These are phyloP conservation scores for Seriola rivoliana DNA, from an alignment of 2,113 vertebrate species.

Conservation along the genomic window DNA sequence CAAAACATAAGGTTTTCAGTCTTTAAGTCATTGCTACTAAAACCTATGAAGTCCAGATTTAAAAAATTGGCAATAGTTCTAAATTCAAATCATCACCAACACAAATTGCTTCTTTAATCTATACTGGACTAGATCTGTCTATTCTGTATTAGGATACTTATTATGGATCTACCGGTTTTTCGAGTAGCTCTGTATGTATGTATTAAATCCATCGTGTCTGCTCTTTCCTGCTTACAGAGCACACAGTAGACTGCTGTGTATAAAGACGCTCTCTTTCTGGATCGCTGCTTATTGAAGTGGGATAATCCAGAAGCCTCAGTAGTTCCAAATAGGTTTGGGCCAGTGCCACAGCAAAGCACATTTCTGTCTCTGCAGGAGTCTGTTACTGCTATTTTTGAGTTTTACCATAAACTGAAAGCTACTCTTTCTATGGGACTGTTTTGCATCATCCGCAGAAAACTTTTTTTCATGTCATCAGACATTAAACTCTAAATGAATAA, in stretches of 20 bases:
- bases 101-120: constrained; percentile 11
- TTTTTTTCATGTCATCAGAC: background rate
- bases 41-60: constrained; percentile 11
- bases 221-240: constrained; percentile 45
- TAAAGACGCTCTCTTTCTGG: constrained; percentile 59
- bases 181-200: constrained; percentile 28
- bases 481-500: background rate
- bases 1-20: too few species aligned
- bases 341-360: constrained; percentile 58
- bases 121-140: background rate
- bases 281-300: constrained; percentile 71
- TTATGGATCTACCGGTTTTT: constrained; percentile 25
- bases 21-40: background rate
- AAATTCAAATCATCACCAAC: background rate
- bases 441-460: constrained; percentile 36
- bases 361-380: constrained; percentile 47
- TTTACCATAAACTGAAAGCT: constrained; percentile 40
- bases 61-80: background rate
- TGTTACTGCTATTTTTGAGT: constrained; percentile 51
- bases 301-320: constrained; percentile 63
- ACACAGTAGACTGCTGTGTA: constrained; percentile 45
- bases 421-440: constrained; percentile 5
- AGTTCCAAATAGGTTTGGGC: constrained; percentile 68
- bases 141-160: constrained; percentile 35
- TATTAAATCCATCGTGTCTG: constrained; percentile 36